These are phyloP conservation scores for Phorcus lineatus DNA, from an alignment of 2,888 invertebrate genomes.

Conservation along the genomic window DNA sequence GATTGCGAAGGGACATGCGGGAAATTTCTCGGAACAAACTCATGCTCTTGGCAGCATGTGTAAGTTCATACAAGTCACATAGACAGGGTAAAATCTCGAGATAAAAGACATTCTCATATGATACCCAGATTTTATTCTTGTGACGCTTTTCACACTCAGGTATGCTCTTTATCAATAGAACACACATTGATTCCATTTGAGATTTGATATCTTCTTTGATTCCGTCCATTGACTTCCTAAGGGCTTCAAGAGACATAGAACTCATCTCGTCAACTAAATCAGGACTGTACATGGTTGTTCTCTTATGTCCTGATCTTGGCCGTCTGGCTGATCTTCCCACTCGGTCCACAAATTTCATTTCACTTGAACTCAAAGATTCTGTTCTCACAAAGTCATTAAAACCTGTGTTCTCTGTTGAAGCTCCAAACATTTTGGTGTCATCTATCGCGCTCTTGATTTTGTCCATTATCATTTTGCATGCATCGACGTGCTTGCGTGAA, in stretches of 20 bases:
- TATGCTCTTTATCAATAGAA: constrained; percentile 31
- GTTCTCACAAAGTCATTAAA: neutral
- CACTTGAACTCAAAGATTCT: neutral
- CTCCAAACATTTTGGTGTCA: constrained; percentile 27
- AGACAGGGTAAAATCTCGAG: constrained; percentile 51
- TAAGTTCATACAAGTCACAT: constrained; percentile 54
- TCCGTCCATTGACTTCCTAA: constrained; percentile 36
- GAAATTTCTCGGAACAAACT: constrained; percentile 33
- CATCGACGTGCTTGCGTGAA: constrained; percentile 29
- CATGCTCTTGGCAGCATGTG: constrained; percentile 46
- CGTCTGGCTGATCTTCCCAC: neutral
- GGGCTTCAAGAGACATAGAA: neutral
- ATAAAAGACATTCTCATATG: constrained; percentile 65
- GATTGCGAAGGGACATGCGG: constrained; percentile 18
- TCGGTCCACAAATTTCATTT: neutral
- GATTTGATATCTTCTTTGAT: constrained; percentile 45
- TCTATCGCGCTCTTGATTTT: constrained; percentile 26
- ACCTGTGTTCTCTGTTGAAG: neutral
- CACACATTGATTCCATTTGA: constrained; percentile 45
- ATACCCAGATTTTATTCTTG: constrained; percentile 60
- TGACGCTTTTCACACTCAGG: constrained; percentile 21
- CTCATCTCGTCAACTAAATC: neutral
- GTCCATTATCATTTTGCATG: constrained; percentile 41
- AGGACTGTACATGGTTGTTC: neutral
- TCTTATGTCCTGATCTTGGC: neutral